These are phyloP conservation scores for Lerema accius DNA, from an alignment of 1,140 invertebrate genomes.

Conservation along the genomic window DNA sequence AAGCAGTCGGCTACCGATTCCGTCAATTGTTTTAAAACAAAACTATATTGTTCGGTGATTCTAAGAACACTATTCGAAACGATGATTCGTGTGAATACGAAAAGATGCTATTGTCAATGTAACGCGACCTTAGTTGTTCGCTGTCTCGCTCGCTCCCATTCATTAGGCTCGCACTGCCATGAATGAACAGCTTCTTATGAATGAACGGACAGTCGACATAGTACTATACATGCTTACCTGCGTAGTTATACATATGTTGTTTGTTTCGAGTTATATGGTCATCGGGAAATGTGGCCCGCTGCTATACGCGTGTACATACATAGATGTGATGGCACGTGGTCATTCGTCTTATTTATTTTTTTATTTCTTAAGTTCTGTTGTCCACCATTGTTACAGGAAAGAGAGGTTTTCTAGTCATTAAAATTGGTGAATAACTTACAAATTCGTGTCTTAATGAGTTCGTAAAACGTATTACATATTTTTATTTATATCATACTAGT, in stretches of 20 bases:
- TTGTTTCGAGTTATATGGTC: constrained; percentile 58
- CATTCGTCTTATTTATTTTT: constrained; percentile 37
- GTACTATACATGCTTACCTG: constrained; percentile 73
- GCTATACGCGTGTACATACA: constrained; percentile 43
- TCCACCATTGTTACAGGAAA: too few relatives aligned
- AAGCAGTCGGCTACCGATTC: constrained; percentile 26
- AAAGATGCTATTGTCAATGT: constrained; percentile 68
- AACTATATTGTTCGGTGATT: constrained; percentile 60
- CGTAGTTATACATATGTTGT: constrained; percentile 50
- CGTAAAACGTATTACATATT: too few relatives aligned
- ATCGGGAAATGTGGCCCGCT: constrained; percentile 48
- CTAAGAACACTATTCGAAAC: constrained; percentile 62
- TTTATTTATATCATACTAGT: too few relatives aligned
- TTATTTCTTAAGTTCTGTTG: too few relatives aligned
- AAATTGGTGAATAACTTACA: too few relatives aligned
- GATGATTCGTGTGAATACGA: constrained; percentile 56
- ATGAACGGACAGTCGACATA: constrained; percentile 76
- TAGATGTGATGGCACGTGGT: constrained; percentile 64
- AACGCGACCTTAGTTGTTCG: constrained; percentile 63
- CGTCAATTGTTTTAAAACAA: constrained; percentile 66
- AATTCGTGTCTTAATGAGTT: too few relatives aligned
- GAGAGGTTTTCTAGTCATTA: too few relatives aligned
- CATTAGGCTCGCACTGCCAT: constrained; percentile 67
- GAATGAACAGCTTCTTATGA: constrained; percentile 81
- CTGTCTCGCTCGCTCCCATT: constrained; percentile 78